These are phyloP conservation scores for Zaprionus kolodkinae DNA, from an alignment of 1,140 invertebrate genomes.

Conservation along the genomic window DNA sequence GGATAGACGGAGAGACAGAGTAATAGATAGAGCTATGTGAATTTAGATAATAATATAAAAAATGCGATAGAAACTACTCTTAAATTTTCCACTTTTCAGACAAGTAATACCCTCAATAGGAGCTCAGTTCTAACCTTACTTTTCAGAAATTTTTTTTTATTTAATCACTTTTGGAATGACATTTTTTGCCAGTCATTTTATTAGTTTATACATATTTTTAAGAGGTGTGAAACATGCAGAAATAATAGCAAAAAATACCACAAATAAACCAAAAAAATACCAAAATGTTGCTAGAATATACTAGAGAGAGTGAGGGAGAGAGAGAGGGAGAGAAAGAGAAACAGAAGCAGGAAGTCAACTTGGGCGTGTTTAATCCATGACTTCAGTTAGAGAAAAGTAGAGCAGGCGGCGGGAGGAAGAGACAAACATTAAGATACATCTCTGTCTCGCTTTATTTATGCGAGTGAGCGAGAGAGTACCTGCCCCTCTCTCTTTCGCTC, in stretches of 20 bases:
- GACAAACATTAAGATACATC: constrained; percentile 1
- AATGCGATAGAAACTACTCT: too few species aligned
- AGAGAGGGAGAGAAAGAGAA: neutral
- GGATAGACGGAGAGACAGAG: too few species aligned
- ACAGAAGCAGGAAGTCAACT: constrained; percentile 1
- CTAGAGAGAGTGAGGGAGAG: neutral
- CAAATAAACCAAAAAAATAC: neutral
- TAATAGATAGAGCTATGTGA: neutral
- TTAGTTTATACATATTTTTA: too few species aligned
- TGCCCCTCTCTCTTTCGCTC: neutral
- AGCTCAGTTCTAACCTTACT: too few species aligned
- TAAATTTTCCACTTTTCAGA: too few species aligned
- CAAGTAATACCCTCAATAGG: too few species aligned
- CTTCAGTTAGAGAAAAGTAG: too few species aligned
- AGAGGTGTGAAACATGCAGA: too few species aligned
- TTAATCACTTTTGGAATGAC: too few species aligned
- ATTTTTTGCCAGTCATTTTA: too few species aligned
- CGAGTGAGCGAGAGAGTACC: neutral
- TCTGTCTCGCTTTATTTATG: neutral
- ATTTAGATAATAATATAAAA: neutral
- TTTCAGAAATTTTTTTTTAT: too few species aligned
- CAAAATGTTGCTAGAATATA: neutral
- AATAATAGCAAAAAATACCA: too few species aligned
- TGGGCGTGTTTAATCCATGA: neutral
- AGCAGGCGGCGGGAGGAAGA: neutral